These are phyloP conservation scores for Theodoxus fluviatilis DNA, from an alignment of 2,888 invertebrate species.

Conservation along the genomic window DNA sequence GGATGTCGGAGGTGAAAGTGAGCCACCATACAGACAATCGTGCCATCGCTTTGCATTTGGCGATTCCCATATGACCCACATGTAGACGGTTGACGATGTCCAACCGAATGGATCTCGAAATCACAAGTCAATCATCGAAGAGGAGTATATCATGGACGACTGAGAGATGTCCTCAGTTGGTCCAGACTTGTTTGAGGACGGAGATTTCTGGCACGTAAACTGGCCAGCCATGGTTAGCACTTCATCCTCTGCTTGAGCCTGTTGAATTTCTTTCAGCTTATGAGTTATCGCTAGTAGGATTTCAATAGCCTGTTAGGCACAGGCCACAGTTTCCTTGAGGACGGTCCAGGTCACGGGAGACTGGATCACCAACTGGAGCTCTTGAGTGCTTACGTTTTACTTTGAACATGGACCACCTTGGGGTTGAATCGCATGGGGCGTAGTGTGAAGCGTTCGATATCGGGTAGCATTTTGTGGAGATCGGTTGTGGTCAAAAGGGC, in stretches of 20 bases:
- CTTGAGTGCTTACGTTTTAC: no score
- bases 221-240: background rate
- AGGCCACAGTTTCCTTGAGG: background rate
- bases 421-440: no score
- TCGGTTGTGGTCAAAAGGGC: no score
- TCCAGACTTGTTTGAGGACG: background rate
- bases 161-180: background rate
- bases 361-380: background rate
- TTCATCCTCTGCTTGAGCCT: background rate
- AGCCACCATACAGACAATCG: no score
- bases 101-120: background rate
- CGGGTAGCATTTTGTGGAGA: no score
- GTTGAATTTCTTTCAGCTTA: background rate
- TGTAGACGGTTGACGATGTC: no score
- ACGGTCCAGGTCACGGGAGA: background rate
- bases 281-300: background rate
- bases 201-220: background rate
- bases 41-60: no score
- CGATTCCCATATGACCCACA: no score
- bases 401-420: no score
- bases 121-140: background rate
- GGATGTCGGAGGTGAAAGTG: no score
- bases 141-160: background rate
- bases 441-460: no score
- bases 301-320: no score